These are phyloP conservation scores for Zalophus californianus DNA, from an alignment of 2,797 vertebrate genomes.

Conservation along the genomic window DNA sequence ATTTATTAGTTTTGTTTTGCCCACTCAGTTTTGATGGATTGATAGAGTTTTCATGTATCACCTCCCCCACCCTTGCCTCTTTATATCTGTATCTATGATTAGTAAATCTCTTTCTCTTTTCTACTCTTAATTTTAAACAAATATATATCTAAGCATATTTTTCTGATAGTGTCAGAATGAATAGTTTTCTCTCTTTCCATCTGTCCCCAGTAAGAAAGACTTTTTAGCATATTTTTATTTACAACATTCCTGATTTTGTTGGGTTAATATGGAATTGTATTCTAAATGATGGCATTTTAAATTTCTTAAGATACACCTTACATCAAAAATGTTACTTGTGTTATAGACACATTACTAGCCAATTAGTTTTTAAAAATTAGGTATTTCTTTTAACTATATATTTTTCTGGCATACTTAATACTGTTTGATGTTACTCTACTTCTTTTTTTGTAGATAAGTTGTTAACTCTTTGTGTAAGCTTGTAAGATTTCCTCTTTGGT, in stretches of 20 bases:
- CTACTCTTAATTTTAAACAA: slow-evolving; percentile 18
- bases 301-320: neutral
- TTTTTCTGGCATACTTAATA: neutral
- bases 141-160: neutral
- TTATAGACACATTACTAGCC: neutral
- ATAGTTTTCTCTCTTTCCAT: neutral
- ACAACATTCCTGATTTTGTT: neutral
- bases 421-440: neutral
- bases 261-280: neutral
- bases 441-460: neutral
- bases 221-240: slow-evolving; percentile 44
- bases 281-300: neutral
- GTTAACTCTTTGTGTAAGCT: neutral
- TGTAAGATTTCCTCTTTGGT: neutral
- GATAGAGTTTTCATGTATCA: neutral
- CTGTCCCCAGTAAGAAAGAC: neutral
- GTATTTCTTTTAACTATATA: neutral
- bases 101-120: neutral
- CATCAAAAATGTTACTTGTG: neutral
- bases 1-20: neutral
- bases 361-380: neutral
- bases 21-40: neutral
- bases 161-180: neutral
- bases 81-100: neutral
- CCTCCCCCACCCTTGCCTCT: neutral